phyloP scores from a whole-genome alignment of 64 coral and sea anemone genomes.

The Stichodactyla helianthus region DNA sequence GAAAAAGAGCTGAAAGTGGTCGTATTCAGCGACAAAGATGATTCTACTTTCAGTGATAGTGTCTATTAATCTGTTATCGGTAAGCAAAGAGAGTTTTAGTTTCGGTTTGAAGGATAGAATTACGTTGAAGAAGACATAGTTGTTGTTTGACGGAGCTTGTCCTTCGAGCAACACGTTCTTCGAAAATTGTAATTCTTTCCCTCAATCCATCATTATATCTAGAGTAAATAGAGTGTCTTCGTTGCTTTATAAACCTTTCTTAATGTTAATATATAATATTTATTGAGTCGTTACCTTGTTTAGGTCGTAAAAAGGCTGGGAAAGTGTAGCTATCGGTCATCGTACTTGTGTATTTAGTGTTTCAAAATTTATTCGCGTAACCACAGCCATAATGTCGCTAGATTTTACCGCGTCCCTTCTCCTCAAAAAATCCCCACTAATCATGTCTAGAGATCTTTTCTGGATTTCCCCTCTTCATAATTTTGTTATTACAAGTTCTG shows the following conservation, averaged over 20 bases:
- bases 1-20: conserved; percentile 2
- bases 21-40: conserved; percentile 1
- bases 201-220: neutral
- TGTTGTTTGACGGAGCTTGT: neutral
- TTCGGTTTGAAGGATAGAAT: neutral
- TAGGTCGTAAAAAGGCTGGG: neutral
- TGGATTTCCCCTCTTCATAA: neutral
- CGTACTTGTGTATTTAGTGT: neutral
- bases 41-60: conserved; percentile 10
- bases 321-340: neutral
- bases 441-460: neutral
- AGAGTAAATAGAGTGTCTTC: neutral
- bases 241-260: neutral
- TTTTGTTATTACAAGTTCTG: neutral
- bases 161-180: neutral
- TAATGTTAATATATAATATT: neutral
- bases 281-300: neutral
- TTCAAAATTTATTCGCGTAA: neutral
- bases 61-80: conserved; percentile 2
- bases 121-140: neutral
- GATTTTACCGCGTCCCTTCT: neutral
- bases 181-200: neutral
- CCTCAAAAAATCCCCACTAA: neutral
- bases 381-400: neutral
- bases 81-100: neutral